phyloP scores from a whole-genome alignment of 1,140 invertebrate genomes.

The Eriocheir sinensis region DNA sequence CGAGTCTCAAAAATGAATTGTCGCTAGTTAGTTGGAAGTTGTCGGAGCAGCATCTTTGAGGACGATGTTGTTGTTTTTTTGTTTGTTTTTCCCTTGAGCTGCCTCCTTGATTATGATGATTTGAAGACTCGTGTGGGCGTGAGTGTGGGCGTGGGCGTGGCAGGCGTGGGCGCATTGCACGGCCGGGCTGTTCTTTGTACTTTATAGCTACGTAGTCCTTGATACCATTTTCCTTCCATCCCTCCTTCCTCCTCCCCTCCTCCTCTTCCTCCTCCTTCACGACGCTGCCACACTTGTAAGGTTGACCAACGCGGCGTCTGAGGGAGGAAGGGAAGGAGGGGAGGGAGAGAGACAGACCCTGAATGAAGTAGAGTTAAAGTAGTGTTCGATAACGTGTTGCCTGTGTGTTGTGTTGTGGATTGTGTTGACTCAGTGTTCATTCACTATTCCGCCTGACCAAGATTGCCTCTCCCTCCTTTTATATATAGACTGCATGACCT shows the following conservation, averaged over 20 bases:
- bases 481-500: too few species aligned
- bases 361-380: background rate
- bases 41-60: too few species aligned
- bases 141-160: constrained; percentile 18
- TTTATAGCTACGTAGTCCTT: too few species aligned
- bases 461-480: too few species aligned
- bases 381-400: background rate
- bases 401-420: background rate
- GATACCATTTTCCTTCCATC: background rate
- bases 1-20: too few species aligned
- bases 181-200: constrained; percentile 8
- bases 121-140: background rate
- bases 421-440: too few species aligned
- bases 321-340: background rate
- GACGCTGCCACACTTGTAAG: background rate
- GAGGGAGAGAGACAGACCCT: background rate
- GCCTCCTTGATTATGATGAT: too few species aligned
- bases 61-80: too few species aligned
- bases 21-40: too few species aligned
- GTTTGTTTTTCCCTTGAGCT: too few species aligned
- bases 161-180: background rate
- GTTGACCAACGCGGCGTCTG: background rate
- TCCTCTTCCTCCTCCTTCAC: background rate
- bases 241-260: background rate
- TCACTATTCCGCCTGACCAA: too few species aligned